phyloP scores from a whole-genome alignment of 2,113 vertebrate genomes.

The Sander vitreus region DNA sequence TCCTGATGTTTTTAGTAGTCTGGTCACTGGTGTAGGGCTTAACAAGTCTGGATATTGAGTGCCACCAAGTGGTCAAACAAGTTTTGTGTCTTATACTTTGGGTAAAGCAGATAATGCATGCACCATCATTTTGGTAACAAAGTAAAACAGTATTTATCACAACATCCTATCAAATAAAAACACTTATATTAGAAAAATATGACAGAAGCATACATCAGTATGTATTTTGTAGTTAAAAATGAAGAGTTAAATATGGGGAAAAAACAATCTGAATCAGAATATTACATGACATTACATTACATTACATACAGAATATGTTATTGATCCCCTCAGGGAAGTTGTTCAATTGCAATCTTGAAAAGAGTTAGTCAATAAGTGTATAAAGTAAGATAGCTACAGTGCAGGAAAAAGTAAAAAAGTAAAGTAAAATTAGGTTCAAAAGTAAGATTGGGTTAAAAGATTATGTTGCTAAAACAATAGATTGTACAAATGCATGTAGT shows the following conservation, averaged over 20 bases:
- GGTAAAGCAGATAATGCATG: background rate
- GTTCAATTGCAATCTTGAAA: too few relatives aligned
- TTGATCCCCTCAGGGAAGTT: too few relatives aligned
- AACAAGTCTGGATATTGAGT: constrained; percentile 27
- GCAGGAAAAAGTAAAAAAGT: too few relatives aligned
- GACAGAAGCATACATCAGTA: background rate
- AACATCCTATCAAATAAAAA: background rate
- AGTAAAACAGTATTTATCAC: background rate
- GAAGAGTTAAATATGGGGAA: background rate
- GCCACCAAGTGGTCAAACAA: constrained; percentile 58
- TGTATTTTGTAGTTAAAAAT: background rate
- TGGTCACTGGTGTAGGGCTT: background rate
- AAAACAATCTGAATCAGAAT: too few relatives aligned
- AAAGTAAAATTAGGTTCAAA: too few relatives aligned
- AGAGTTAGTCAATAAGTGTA: too few relatives aligned
- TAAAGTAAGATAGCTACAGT: too few relatives aligned
- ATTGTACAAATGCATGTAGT: too few relatives aligned
- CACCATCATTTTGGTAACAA: background rate
- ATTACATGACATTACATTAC: too few relatives aligned
- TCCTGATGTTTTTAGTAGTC: background rate
- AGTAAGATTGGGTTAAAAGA: too few relatives aligned
- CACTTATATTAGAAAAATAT: background rate
- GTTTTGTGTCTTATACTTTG: background rate
- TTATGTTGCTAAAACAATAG: too few relatives aligned
- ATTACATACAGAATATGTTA: too few relatives aligned